These are phyloP conservation scores for Macquaria ambigua DNA, from an alignment of 2,113 vertebrate species.

Conservation along the genomic window DNA sequence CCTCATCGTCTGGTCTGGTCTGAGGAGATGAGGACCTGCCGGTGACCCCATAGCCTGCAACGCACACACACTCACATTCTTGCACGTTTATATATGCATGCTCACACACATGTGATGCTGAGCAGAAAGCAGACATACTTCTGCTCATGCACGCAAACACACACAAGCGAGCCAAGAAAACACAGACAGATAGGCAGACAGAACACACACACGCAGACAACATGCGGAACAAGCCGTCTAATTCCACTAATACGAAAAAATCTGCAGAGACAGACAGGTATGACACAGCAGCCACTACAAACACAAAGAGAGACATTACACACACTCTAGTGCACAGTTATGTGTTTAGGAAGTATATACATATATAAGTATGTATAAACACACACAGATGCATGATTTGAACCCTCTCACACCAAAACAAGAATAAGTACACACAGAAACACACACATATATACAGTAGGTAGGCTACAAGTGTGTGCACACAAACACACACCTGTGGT, in stretches of 20 bases:
- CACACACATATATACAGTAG: slow-evolving; percentile 19
- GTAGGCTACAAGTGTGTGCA: slow-evolving; percentile 28
- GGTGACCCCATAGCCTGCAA: slow-evolving; percentile 77
- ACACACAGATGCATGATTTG: slow-evolving; percentile 29
- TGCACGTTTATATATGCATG: slow-evolving; percentile 69
- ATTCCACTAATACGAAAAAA: slow-evolving; percentile 75
- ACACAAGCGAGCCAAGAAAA: slow-evolving; percentile 64
- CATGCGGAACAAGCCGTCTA: slow-evolving; percentile 75
- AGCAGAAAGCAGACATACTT: slow-evolving; percentile 56
- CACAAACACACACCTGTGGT: slow-evolving; percentile 77
- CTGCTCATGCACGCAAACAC: slow-evolving; percentile 53
- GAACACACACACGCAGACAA: slow-evolving; percentile 74
- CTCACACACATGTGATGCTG: slow-evolving; percentile 55
- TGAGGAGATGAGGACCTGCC: slow-evolving; percentile 79
- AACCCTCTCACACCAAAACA: slow-evolving; percentile 42
- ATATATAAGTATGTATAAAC: too few relatives aligned
- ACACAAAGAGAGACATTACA: slow-evolving; percentile 64
- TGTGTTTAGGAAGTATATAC: slow-evolving; percentile 45
- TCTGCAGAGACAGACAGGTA: slow-evolving; percentile 78
- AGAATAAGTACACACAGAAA: slow-evolving; percentile 24
- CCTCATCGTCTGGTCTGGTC: slow-evolving; percentile 79
- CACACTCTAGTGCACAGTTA: slow-evolving; percentile 36
- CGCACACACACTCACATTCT: slow-evolving; percentile 70
- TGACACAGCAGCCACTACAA: slow-evolving; percentile 61
- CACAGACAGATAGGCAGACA: slow-evolving; percentile 74